phyloP scores from a whole-genome alignment of 2,888 invertebrate species.

The Melinaea marsaeus region DNA sequence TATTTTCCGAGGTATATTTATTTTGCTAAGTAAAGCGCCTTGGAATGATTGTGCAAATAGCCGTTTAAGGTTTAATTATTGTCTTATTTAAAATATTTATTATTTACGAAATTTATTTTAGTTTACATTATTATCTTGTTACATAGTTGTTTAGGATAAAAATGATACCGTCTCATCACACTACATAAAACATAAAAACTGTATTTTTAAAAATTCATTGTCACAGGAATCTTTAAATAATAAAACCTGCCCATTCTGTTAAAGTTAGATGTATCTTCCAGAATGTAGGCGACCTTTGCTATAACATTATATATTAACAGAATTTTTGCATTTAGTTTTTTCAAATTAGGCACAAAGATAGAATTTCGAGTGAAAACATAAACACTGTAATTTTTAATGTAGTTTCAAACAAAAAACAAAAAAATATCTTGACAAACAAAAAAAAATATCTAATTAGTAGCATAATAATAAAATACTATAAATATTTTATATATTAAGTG shows the following conservation, averaged over 20 bases:
- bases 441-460: too few relatives aligned
- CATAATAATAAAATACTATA: neutral
- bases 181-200: too few relatives aligned
- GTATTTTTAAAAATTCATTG: too few relatives aligned
- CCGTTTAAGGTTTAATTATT: neutral
- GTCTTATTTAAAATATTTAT: too few relatives aligned
- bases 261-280: neutral
- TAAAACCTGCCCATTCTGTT: too few relatives aligned
- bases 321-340: neutral
- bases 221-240: too few relatives aligned
- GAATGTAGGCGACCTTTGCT: neutral
- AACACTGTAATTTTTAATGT: neutral
- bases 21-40: conserved; percentile 3
- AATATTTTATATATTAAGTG: neutral
- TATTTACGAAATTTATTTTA: too few relatives aligned
- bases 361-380: neutral
- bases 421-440: too few relatives aligned
- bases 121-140: neutral
- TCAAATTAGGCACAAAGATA: neutral
- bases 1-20: conserved; percentile 13
- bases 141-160: neutral
- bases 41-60: neutral
- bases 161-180: too few relatives aligned
- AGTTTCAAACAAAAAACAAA: too few relatives aligned
- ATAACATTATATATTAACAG: neutral